phyloP scores from a whole-genome alignment of 2,797 vertebrate species.

The Passerculus sandwichensis region DNA sequence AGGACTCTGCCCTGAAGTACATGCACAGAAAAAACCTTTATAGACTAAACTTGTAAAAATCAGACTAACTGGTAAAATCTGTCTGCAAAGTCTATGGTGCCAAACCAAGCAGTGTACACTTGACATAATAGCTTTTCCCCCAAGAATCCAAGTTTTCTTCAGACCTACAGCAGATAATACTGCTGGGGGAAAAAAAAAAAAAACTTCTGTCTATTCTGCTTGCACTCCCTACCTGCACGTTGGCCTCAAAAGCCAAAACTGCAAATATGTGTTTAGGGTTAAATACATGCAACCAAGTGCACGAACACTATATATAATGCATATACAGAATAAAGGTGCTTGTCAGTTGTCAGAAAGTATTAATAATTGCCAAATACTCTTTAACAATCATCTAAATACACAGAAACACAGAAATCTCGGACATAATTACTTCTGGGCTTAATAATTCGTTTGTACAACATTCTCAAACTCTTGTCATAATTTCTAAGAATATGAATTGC shows the following conservation, averaged over 20 bases:
- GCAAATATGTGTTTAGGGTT: not conserved
- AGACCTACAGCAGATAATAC: not conserved
- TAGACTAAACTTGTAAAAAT: not conserved
- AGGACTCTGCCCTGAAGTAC: not conserved
- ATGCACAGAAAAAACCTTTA: not conserved
- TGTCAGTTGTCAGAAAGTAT: not conserved
- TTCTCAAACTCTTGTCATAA: not conserved
- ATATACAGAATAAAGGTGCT: not conserved
- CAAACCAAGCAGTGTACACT: not conserved
- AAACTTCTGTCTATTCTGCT: not conserved
- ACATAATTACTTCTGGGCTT: not conserved
- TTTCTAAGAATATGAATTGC: not conserved
- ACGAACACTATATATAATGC: not conserved
- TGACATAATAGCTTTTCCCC: not conserved
- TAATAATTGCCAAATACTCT: not conserved
- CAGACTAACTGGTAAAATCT: not conserved
- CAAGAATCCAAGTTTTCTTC: not conserved
- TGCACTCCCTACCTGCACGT: not conserved
- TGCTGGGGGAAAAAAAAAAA: not conserved
- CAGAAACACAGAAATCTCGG: not conserved
- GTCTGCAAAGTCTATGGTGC: not conserved
- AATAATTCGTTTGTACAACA: not conserved
- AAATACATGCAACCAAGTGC: not conserved
- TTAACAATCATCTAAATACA: not conserved
- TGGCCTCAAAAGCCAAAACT: not conserved